These are phyloP conservation scores for Hemithea aestivaria DNA, from an alignment of 2,888 invertebrate genomes.

Conservation along the genomic window DNA sequence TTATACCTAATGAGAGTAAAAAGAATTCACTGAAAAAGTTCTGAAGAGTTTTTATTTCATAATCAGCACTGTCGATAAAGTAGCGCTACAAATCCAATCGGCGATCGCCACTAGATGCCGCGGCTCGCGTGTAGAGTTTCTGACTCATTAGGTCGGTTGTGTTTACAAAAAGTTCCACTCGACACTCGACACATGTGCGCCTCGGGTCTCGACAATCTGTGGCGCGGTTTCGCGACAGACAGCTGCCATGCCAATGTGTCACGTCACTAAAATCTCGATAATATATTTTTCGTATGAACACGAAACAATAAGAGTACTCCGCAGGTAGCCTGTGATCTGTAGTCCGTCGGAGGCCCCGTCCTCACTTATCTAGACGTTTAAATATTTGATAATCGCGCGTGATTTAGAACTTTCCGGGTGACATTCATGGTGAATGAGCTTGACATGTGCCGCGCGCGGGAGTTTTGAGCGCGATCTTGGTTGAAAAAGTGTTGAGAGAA, in stretches of 20 bases:
- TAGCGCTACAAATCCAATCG: constrained; percentile 26
- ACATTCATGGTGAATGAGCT: constrained; percentile 43
- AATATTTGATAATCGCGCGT: constrained; percentile 31
- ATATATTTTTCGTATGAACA: constrained; percentile 34
- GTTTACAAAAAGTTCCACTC: constrained; percentile 27
- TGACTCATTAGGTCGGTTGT: constrained; percentile 7
- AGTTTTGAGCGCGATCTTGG: constrained; percentile 42
- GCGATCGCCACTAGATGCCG: constrained; percentile 41
- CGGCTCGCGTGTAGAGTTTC: constrained; percentile 10
- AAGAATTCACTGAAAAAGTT: no score
- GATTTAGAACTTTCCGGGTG: constrained; percentile 27
- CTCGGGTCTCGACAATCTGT: constrained; percentile 32
- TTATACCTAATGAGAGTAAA: no score
- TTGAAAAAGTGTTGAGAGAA: constrained; percentile 26
- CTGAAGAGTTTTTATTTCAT: no score
- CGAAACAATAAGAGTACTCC: constrained; percentile 32
- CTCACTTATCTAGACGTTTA: constrained; percentile 8
- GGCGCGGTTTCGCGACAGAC: constrained; percentile 42
- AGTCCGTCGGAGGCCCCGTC: constrained; percentile 8
- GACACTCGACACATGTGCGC: constrained; percentile 23
- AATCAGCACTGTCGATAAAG: constrained; percentile 45
- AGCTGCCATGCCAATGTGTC: constrained; percentile 49
- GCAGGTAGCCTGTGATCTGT: constrained; percentile 24
- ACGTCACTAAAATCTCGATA: constrained; percentile 40
- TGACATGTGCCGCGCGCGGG: constrained; percentile 62